phyloP scores from a whole-genome alignment of 2,888 invertebrate species.

The Xanthorhoe spadicearia region DNA sequence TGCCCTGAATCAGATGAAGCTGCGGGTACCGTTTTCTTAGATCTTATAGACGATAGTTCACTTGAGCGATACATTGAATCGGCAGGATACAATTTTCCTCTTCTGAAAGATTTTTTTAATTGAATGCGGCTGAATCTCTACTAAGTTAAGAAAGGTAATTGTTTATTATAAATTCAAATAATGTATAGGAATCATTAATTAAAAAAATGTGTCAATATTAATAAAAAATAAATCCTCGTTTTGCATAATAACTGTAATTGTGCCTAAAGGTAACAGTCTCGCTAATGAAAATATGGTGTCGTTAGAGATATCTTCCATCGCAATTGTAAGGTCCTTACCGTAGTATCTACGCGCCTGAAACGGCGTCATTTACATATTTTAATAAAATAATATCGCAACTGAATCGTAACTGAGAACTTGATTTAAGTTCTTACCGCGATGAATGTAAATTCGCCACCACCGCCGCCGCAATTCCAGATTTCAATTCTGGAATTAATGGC shows the following conservation, averaged over 20 bases:
- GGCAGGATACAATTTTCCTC: constrained; percentile 26
- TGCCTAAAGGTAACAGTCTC: constrained; percentile 64
- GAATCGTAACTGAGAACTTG: constrained; percentile 85
- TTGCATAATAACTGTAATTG: constrained; percentile 53
- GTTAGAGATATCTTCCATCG: constrained; percentile 76
- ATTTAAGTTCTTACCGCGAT: constrained; percentile 85
- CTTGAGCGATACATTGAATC: constrained; percentile 31
- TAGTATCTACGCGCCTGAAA: constrained; percentile 73
- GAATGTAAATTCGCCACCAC: constrained; percentile 83
- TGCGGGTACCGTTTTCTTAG: constrained; percentile 65
- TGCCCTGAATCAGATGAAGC: constrained; percentile 74
- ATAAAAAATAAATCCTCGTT: not conserved
- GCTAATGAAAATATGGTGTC: constrained; percentile 81
- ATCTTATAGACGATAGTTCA: constrained; percentile 33
- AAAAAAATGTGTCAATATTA: not conserved
- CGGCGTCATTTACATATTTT: constrained; percentile 83
- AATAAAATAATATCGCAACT: constrained; percentile 85
- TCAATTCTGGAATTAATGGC: constrained; percentile 85
- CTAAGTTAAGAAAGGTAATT: not conserved
- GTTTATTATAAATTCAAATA: too few species aligned
- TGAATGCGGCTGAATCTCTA: constrained; percentile 5
- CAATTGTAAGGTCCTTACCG: constrained; percentile 77
- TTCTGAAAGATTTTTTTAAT: constrained; percentile 15
- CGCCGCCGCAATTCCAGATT: constrained; percentile 82
- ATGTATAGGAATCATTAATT: not conserved